Base-by-base conservation (phyloP, 37 sponge, comb jelly and placozoan genomes). In the Oopsacas minuta region DNA sequence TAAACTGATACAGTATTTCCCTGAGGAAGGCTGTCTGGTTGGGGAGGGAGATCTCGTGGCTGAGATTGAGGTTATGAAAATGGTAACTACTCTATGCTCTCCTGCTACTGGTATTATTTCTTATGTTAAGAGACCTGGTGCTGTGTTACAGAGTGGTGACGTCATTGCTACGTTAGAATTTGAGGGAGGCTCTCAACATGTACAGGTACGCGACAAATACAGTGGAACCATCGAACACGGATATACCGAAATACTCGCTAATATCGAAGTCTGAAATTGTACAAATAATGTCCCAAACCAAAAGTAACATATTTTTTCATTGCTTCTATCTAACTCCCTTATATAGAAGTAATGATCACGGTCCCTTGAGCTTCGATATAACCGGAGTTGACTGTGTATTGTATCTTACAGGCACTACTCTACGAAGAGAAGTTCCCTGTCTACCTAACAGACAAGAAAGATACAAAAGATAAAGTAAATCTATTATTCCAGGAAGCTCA, bases 61-160 rank as follows among this genome's bases (percentile, higher is more conserved):
- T 23, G 98, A 97, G 88, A 94, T 97, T 34, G 98, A 97, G 83
- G 90, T 94, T 0, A 97, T 97, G 98, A 97, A 97, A 84, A 94
- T 92, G 93, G 89, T 97, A 0, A 94, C 93, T 49, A 81, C 87
- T 52, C 52, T 97, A 23, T 15, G 20, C 32, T 85, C 93, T 35
- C 12, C 84, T 1, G 92, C 90, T 37, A 88, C 87, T 86, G 97
- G 97, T 38, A 88, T 85, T 25, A 3, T 96, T 23, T 88, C 88
- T 52, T 87, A 89, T 82, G 69, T 91, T 69, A 91, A 92, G 87
- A 53, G 88, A 0, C 86, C 94, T 0, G 98, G 98, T 7, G 92
- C 94, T 39, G 91, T 94, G 34, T 88, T 97, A 17, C 92, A 97
- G 39, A 83, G 93, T 32, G 98, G 94, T 0, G 92, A 88, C 0